phyloP scores from a whole-genome alignment of 1,140 invertebrate species.

The Platyscapa corneri region DNA sequence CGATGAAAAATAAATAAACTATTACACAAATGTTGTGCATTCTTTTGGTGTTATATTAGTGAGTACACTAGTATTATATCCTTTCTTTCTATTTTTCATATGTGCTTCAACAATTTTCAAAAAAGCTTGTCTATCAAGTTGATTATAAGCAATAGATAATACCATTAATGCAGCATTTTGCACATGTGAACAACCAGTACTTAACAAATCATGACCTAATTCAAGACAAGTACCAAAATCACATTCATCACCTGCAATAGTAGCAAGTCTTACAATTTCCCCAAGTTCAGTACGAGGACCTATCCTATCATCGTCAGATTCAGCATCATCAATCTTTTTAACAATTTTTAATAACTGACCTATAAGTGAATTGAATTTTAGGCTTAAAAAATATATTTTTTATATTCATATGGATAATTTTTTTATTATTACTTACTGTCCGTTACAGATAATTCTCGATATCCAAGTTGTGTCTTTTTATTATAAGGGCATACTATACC shows the following conservation, averaged over 20 bases:
- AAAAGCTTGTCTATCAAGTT: slow-evolving; percentile 84
- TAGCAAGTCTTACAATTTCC: slow-evolving; percentile 85
- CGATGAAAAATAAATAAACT: neutral
- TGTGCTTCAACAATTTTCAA: slow-evolving; percentile 84
- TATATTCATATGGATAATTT: neutral
- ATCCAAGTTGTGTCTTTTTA: slow-evolving; percentile 86
- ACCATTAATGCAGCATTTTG: slow-evolving; percentile 80
- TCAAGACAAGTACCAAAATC: slow-evolving; percentile 95
- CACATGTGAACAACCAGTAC: slow-evolving; percentile 81
- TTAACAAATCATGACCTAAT: slow-evolving; percentile 89
- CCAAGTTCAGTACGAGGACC: slow-evolving; percentile 80
- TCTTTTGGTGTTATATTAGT: neutral
- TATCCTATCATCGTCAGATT: slow-evolving; percentile 75
- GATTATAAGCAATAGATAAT: slow-evolving; percentile 84
- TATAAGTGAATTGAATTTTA: slow-evolving; percentile 64
- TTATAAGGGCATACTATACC: slow-evolving; percentile 93
- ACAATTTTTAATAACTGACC: slow-evolving; percentile 84
- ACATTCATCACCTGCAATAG: slow-evolving; percentile 94
- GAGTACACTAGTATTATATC: slow-evolving; percentile 68
- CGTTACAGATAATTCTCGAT: slow-evolving; percentile 83
- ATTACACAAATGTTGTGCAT: slow-evolving; percentile 1
- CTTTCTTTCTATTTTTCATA: slow-evolving; percentile 77
- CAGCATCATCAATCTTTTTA: slow-evolving; percentile 78
- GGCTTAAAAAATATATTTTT: neutral
- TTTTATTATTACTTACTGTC: slow-evolving; percentile 77